A percentile compares a stretch with the other conserved stretches of the same genome.
Conservation (phyloP, 2,888 invertebrate species). For the Mellilla xanthometata region DNA sequence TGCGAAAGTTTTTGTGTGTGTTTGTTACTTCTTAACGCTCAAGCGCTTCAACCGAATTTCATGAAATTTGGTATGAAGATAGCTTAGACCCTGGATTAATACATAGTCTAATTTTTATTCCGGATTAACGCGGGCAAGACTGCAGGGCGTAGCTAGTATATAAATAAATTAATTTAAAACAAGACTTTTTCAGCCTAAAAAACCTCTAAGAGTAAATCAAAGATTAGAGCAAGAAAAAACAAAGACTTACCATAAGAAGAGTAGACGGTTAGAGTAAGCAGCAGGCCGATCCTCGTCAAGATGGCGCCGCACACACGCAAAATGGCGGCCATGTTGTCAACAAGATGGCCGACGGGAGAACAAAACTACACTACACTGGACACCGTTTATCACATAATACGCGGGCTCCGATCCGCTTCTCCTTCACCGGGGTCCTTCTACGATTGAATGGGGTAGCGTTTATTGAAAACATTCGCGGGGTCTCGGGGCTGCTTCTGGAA, state of each 20-base stretch:
- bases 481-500: conserved; percentile 43
- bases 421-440: conserved; percentile 39
- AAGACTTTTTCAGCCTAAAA: too few species aligned
- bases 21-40: too few species aligned
- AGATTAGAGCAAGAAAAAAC: neutral
- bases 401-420: conserved; percentile 32
- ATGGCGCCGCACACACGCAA: conserved; percentile 55
- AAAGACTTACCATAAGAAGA: conserved; percentile 68
- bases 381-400: conserved; percentile 71
- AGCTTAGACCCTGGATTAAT: too few species aligned
- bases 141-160: too few species aligned
- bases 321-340: conserved; percentile 58
- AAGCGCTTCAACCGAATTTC: too few species aligned
- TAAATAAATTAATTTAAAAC: too few species aligned
- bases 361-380: conserved; percentile 50
- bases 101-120: too few species aligned
- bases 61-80: too few species aligned
- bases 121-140: too few species aligned
- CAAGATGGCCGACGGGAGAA: conserved; percentile 49
- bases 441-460: conserved; percentile 37
- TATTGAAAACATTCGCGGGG: conserved; percentile 62
- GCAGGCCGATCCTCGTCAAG: conserved; percentile 50
- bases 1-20: too few species aligned
- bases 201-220: too few species aligned
- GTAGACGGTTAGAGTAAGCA: conserved; percentile 63